Evolutionary conservation across 2,797 vertebrate species (phyloP).

Genomic region (Sciaenops ocellatus): DNA sequence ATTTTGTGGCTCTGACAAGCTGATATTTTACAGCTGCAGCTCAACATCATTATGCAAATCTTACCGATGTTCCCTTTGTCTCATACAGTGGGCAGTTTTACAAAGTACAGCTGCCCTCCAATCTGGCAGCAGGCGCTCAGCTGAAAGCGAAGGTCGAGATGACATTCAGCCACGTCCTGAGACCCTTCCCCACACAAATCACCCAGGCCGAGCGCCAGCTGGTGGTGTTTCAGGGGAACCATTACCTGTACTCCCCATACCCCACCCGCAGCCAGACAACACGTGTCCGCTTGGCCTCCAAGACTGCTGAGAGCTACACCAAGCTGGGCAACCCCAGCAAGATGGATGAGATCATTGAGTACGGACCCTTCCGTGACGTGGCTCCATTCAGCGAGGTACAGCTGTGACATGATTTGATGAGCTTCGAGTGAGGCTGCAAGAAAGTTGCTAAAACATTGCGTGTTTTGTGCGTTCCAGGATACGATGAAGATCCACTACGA

Average conservation of each 20-base stretch:
- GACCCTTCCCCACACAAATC: constrained; percentile 95
- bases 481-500: constrained; percentile 95
- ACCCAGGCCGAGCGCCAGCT: constrained; percentile 97
- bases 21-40: not conserved
- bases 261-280: constrained; percentile 92
- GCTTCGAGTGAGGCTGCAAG: not conserved
- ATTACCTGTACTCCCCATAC: constrained; percentile 96
- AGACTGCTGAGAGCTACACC: constrained; percentile 94
- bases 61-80: not conserved
- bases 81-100: constrained; percentile 91
- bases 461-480: constrained; percentile 83
- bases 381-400: constrained; percentile 92
- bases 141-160: constrained; percentile 92
- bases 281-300: constrained; percentile 93
- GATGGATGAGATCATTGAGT: constrained; percentile 93
- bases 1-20: not conserved
- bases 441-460: not conserved
- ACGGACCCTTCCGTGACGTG: constrained; percentile 94
- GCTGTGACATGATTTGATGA: not conserved
- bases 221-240: constrained; percentile 97
- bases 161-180: constrained; percentile 93
- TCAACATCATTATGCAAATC: not conserved
- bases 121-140: constrained; percentile 89
- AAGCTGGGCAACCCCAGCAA: constrained; percentile 95
- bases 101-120: constrained; percentile 89